phyloP scores from a whole-genome alignment of 2,888 invertebrate species.

The Lymantria monacha region DNA sequence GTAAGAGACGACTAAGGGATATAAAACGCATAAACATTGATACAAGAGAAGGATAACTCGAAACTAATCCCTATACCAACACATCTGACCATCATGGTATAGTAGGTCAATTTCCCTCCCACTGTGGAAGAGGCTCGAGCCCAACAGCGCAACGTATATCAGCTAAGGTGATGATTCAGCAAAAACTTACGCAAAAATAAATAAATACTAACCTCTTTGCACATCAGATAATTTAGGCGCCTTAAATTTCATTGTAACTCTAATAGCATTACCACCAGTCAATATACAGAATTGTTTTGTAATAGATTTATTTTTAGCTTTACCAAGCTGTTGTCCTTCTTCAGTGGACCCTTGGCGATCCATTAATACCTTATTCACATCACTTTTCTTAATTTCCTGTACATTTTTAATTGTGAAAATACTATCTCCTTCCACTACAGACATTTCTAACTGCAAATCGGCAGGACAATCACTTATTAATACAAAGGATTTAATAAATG shows the following conservation, averaged over 20 bases:
- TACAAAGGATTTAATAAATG: conserved; percentile 55
- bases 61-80: too few species aligned
- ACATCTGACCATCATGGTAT: too few species aligned
- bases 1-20: too few species aligned
- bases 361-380: conserved; percentile 62
- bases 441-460: conserved; percentile 60
- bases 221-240: conserved; percentile 57
- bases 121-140: too few species aligned
- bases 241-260: conserved; percentile 57
- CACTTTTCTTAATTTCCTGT: conserved; percentile 65
- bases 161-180: too few species aligned
- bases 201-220: conserved; percentile 44
- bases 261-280: conserved; percentile 64
- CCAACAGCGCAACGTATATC: too few species aligned
- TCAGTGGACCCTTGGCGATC: conserved; percentile 49
- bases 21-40: too few species aligned
- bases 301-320: conserved; percentile 47
- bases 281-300: conserved; percentile 65
- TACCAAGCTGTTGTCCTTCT: conserved; percentile 37
- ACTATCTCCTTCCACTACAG: conserved; percentile 52
- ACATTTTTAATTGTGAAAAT: conserved; percentile 61
- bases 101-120: too few species aligned
- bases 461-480: conserved; percentile 65
- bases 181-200: too few species aligned
- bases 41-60: too few species aligned